Percentiles rank a stretch among this genome's conserved stretches.
phyloP scores from a whole-genome alignment of 1,140 invertebrate species.

The Aphelenchoides fujianensis region DNA sequence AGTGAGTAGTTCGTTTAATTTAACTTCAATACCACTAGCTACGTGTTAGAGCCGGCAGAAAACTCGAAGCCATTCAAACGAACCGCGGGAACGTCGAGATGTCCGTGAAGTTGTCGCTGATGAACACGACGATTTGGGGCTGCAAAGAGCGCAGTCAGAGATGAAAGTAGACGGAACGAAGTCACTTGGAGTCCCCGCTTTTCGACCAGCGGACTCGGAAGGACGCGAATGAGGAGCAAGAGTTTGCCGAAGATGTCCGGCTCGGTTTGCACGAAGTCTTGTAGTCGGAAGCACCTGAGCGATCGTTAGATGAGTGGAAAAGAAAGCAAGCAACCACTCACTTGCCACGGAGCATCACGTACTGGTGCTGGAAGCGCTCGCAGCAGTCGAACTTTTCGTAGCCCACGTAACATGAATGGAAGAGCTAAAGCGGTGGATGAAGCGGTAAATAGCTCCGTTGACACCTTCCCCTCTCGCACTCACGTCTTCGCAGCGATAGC shows the following conservation, averaged over 20 bases:
- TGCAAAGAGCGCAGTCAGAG: background rate
- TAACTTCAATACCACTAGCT: no score
- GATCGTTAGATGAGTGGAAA: no score
- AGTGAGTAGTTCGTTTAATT: no score
- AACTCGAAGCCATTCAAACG: background rate
- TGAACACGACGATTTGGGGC: slow-evolving; percentile 5
- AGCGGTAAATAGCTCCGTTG: no score
- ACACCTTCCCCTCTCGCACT: background rate
- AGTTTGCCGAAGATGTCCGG: slow-evolving; percentile 12
- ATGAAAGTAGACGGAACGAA: background rate
- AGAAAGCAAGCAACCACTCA: no score
- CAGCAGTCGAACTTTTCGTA: slow-evolving; percentile 16
- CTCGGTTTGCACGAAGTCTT: background rate
- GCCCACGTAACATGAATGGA: slow-evolving; percentile 20
- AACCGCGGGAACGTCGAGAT: slow-evolving; percentile 8
- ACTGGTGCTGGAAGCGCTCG: slow-evolving; percentile 8
- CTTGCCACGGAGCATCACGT: slow-evolving; percentile 20
- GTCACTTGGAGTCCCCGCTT: background rate
- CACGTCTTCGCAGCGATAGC: slow-evolving; percentile 19
- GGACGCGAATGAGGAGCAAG: background rate
- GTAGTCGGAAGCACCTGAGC: slow-evolving; percentile 10
- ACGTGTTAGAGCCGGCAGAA: background rate
- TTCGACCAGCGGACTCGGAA: slow-evolving; percentile 18
- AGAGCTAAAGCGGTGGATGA: background rate
- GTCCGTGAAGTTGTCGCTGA: background rate